Percentiles rank a stretch among this genome's conserved stretches.
These are phyloP conservation scores for Stenichneumon culpator DNA, from an alignment of 2,888 invertebrate species.

Conservation along the genomic window DNA sequence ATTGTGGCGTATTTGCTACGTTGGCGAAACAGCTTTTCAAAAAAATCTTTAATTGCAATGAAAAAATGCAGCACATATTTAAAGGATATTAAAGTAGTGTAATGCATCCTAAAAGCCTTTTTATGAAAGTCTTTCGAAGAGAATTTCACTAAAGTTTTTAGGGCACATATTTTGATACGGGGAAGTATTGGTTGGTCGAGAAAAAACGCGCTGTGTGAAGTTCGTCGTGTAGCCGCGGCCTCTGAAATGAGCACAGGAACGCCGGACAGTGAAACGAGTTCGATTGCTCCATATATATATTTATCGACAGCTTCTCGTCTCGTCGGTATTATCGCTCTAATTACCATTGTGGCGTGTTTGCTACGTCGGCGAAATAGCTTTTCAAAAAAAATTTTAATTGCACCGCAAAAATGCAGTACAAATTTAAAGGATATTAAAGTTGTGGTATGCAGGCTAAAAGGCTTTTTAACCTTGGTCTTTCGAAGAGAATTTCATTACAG, in stretches of 20 bases:
- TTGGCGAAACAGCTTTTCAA: neutral
- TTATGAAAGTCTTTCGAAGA: neutral
- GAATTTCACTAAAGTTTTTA: neutral
- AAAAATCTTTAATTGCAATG: no score
- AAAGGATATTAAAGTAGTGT: neutral
- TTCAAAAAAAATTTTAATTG: neutral
- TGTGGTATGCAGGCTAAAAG: no score
- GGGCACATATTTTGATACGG: neutral
- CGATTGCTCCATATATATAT: slow-evolving; percentile 4
- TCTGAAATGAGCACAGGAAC: no score
- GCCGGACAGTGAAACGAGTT: no score
- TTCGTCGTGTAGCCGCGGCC: no score
- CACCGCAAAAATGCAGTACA: neutral
- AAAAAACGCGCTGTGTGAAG: no score
- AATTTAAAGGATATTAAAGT: neutral
- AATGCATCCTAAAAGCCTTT: neutral
- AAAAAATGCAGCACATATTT: neutral
- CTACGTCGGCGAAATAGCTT: no score
- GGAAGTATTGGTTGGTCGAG: neutral
- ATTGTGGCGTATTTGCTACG: no score
- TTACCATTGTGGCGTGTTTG: no score
- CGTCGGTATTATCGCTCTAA: neutral
- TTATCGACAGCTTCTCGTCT: slow-evolving; percentile 13
- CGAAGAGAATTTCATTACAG: neutral
- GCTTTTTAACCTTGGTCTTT: no score